Base-by-base conservation (phyloP, 2,888 invertebrate genomes). In the Therioaphis trifolii region DNA sequence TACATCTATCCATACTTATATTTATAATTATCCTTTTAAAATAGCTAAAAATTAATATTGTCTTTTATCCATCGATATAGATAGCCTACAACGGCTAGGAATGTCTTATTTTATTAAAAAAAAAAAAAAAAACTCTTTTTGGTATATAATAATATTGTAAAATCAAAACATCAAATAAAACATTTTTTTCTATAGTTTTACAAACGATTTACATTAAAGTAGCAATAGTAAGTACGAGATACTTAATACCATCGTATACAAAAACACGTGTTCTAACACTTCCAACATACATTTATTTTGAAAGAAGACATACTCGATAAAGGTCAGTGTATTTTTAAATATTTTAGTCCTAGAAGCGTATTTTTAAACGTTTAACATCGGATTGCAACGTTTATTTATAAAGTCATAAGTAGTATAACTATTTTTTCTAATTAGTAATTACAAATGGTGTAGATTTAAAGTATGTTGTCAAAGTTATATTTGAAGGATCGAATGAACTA, bases 261-360 rank as follows among this genome's bases (percentile, higher is more conserved):
- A 21, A 21, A 58, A 58, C 58, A 58, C 21, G 24, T 24, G 52
- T 52, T 35, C 35, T 35, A 35, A 35, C n/a, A 18, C 46, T 46
- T 49, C 35, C 18, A 49, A 71, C 27, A 43, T 9, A 27, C 18
- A 18, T 49, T 24, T 18, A 27, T 49, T 71, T 71, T 71, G 27
- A 71, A 71, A 27, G 27, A 46, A 71, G 46, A 18, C 18, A 49
- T 49, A 71, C 18, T 27, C 9, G 27, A 46, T 46, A 49, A 71
- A 71, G 71, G 27, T 71, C 71, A 71, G 27, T 27, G 27, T 71
- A 71, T 49, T 71, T 71, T 49, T 71, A 71, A 71, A 27, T 27
- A 71, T 71, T 71, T 27, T 49, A 49, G 46, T 49, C 7, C 18
- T 71, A 71, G 18, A 49, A 71, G 24, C 15, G 27, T 71, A 4